Percentiles rank a stretch among this genome's conserved stretches.
These are phyloP conservation scores for Pseudomugil tenellus DNA, from an alignment of 2,797 vertebrate genomes.

Conservation along the genomic window DNA sequence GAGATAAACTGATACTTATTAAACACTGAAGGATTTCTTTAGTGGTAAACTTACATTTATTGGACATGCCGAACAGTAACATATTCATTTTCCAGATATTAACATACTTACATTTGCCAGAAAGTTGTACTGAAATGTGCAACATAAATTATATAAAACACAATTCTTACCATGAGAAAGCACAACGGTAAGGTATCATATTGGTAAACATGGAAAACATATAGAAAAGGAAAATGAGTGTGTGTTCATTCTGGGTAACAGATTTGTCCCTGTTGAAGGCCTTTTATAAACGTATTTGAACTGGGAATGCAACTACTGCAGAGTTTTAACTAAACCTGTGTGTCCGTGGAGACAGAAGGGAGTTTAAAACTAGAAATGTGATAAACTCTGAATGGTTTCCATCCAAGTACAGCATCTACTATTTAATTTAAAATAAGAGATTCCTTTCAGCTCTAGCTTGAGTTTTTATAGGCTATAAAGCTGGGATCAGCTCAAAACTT, in stretches of 20 bases:
- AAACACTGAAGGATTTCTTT: too few relatives aligned
- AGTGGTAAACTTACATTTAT: too few relatives aligned
- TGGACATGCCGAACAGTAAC: too few relatives aligned
- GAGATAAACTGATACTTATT: too few relatives aligned
- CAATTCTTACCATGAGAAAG: not conserved
- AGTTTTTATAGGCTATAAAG: conserved; percentile 27
- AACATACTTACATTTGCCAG: not conserved
- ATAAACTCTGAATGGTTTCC: conserved; percentile 32
- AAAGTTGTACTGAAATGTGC: not conserved
- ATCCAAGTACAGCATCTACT: conserved; percentile 45
- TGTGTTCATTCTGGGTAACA: conserved; percentile 1
- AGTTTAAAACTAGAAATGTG: conserved; percentile 13
- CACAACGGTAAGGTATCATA: not conserved
- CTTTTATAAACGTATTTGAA: conserved; percentile 26
- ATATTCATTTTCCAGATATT: not conserved
- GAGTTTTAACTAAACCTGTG: conserved; percentile 31
- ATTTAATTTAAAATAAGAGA: conserved; percentile 39
- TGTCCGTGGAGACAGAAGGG: conserved; percentile 9
- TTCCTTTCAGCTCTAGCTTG: conserved; percentile 9
- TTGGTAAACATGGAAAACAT: not conserved
- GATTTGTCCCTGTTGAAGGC: conserved; percentile 18
- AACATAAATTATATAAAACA: not conserved
- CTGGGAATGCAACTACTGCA: conserved; percentile 11
- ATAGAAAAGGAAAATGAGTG: not conserved
- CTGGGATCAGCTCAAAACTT: conserved; percentile 27